Percentiles rank a stretch among this genome's conserved stretches.
Evolutionary conservation across 2,888 invertebrate species (phyloP).

Genomic region (Lissonota sp.): DNA sequence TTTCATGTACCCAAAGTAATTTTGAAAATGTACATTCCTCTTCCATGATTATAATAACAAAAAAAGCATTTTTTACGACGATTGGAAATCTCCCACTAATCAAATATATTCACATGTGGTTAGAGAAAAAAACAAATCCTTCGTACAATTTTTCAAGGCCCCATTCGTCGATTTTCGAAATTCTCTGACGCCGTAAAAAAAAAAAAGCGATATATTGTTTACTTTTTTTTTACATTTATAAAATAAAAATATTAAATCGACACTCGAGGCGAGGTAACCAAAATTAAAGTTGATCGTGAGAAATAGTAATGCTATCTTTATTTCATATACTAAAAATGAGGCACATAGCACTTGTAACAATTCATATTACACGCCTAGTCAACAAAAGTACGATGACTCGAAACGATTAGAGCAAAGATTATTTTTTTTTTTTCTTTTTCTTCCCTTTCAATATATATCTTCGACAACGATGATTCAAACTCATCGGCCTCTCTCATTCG

Average conservation of each 20-base stretch:
- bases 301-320: slow-evolving; percentile 69
- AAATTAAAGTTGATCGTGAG: slow-evolving; percentile 54
- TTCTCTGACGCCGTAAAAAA: too few relatives aligned
- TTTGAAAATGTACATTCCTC: background rate
- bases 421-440: slow-evolving; percentile 49
- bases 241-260: too few relatives aligned
- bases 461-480: slow-evolving; percentile 41
- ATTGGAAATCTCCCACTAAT: too few relatives aligned
- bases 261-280: slow-evolving; percentile 7
- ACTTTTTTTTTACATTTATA: too few relatives aligned
- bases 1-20: too few relatives aligned
- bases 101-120: too few relatives aligned
- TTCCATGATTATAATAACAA: too few relatives aligned
- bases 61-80: too few relatives aligned
- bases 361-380: slow-evolving; percentile 70
- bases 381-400: slow-evolving; percentile 69
- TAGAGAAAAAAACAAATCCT: too few relatives aligned
- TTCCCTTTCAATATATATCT: slow-evolving; percentile 54
- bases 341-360: slow-evolving; percentile 72
- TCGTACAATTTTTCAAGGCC: too few relatives aligned
- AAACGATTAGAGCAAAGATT: slow-evolving; percentile 65
- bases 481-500: slow-evolving; percentile 28
- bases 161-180: too few relatives aligned
- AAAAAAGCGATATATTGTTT: too few relatives aligned
- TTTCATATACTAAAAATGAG: slow-evolving; percentile 70